phyloP scores from a whole-genome alignment of 2,113 vertebrate genomes.

The Naja naja region DNA sequence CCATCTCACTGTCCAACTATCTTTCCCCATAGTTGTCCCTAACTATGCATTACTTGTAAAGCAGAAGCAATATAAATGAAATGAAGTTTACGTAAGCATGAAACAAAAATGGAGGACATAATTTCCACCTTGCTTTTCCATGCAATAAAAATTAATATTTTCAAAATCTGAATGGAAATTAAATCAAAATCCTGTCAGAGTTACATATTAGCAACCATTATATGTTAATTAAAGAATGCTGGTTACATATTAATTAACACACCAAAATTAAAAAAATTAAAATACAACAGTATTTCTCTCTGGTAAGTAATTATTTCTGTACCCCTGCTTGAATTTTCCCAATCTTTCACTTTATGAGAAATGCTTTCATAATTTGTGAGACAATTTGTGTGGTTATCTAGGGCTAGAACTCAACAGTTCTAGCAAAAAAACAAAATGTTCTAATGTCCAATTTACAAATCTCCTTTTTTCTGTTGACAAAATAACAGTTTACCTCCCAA shows the following conservation, averaged over 20 bases:
- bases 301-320: not conserved
- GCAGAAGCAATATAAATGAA: not conserved
- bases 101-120: not conserved
- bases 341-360: not conserved
- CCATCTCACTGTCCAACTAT: not conserved
- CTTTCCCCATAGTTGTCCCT: not conserved
- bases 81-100: not conserved
- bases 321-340: not conserved
- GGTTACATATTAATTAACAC: not conserved
- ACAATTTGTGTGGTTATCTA: not conserved
- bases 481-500: not conserved
- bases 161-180: not conserved
- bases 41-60: not conserved
- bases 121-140: not conserved
- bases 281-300: not conserved
- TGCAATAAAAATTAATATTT: not conserved
- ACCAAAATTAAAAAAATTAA: not conserved
- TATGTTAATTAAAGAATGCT: not conserved
- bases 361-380: not conserved
- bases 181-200: not conserved
- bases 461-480: not conserved
- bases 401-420: not conserved
- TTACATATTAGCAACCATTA: not conserved
- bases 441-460: not conserved
- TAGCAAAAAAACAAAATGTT: not conserved